phyloP scores from a whole-genome alignment of 2,888 invertebrate species.

The Entomobrya proxima region DNA sequence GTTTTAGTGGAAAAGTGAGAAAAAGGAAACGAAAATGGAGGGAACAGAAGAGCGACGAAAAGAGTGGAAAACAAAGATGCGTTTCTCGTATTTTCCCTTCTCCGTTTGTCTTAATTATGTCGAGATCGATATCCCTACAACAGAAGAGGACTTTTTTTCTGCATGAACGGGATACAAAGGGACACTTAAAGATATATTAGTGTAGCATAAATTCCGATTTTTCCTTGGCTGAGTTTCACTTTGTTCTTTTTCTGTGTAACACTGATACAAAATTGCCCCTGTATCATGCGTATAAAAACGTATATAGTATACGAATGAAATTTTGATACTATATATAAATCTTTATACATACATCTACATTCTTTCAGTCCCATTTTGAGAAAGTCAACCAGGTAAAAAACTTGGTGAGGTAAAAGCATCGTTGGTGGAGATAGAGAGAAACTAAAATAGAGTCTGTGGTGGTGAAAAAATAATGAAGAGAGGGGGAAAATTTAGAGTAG shows the following conservation, averaged over 20 bases:
- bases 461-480: not conserved
- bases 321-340: not conserved
- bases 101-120: slow-evolving; percentile 73
- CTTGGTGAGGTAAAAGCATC: not conserved
- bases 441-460: not conserved
- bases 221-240: slow-evolving; percentile 22
- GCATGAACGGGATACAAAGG: slow-evolving; percentile 70
- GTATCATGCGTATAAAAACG: not conserved
- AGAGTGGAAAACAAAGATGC: slow-evolving; percentile 44
- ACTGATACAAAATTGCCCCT: not conserved
- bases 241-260: slow-evolving; percentile 39
- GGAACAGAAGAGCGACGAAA: too few species aligned
- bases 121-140: slow-evolving; percentile 66
- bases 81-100: slow-evolving; percentile 20
- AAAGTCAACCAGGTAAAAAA: slow-evolving; percentile 20
- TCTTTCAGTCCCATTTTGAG: not conserved
- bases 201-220: slow-evolving; percentile 58
- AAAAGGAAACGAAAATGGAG: not conserved
- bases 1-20: slow-evolving; percentile 31
- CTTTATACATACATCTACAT: not conserved
- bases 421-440: not conserved
- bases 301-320: not conserved
- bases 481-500: not conserved
- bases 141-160: slow-evolving; percentile 48
- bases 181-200: slow-evolving; percentile 66